phyloP scores from a whole-genome alignment of 2,888 invertebrate species.

The Metacarcinus magister region DNA sequence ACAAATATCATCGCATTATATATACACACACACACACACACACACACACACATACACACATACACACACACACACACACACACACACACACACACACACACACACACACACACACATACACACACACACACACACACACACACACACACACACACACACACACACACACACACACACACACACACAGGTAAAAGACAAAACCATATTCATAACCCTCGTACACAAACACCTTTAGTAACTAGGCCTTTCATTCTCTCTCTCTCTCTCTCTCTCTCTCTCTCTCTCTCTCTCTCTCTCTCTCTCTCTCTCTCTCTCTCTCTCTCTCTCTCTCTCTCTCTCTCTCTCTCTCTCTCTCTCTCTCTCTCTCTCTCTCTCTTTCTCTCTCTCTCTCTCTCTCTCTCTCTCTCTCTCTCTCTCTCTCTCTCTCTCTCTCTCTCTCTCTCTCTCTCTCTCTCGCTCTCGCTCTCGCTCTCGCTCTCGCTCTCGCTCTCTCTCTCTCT shows the following conservation, averaged over 20 bases:
- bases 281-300: slow-evolving; percentile 39
- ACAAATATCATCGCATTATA: neutral
- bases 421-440: neutral
- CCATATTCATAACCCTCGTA: too few species aligned
- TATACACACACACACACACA: neutral
- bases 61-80: neutral
- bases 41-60: neutral
- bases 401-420: neutral
- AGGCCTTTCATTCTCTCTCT: too few species aligned
- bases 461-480: too few species aligned
- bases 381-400: neutral
- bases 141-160: too few species aligned
- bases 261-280: neutral
- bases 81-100: neutral
- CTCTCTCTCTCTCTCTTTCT: neutral
- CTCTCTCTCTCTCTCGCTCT: too few species aligned
- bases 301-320: neutral
- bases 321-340: too few species aligned
- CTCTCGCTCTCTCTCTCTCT: too few species aligned
- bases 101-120: too few species aligned
- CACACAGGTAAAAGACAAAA: too few species aligned
- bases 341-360: slow-evolving; percentile 18
- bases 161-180: too few species aligned
- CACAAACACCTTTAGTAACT: too few species aligned
- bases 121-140: too few species aligned